Evolutionary conservation across 2,888 invertebrate species (phyloP).

Genomic region (Polydrusus cervinus): DNA sequence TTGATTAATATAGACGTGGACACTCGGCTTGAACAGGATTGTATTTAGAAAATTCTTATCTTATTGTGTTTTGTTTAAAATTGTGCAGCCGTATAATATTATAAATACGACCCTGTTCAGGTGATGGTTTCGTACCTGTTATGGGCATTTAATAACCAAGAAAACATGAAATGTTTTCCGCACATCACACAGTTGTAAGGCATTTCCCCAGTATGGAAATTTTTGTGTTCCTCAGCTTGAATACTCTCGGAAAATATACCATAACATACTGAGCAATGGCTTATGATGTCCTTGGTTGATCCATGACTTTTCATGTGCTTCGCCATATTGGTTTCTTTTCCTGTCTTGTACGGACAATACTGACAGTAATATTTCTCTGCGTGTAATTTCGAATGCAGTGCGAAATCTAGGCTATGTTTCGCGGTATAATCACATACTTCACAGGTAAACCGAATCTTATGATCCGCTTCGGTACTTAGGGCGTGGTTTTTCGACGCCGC

Average conservation of each 20-base stretch:
- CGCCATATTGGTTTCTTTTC: slow-evolving; percentile 56
- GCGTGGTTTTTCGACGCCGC: slow-evolving; percentile 58
- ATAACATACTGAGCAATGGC: slow-evolving; percentile 56
- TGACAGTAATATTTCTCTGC: slow-evolving; percentile 65
- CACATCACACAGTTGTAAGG: slow-evolving; percentile 71
- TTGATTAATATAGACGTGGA: too few relatives aligned
- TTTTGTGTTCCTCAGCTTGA: slow-evolving; percentile 63
- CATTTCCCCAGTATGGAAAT: slow-evolving; percentile 66
- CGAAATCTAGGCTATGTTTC: slow-evolving; percentile 66
- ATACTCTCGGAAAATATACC: slow-evolving; percentile 55
- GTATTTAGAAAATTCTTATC: too few relatives aligned
- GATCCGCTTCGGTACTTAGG: slow-evolving; percentile 60
- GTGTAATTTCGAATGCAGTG: slow-evolving; percentile 65
- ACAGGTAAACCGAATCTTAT: slow-evolving; percentile 67
- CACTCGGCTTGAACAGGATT: too few relatives aligned
- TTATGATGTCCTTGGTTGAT: slow-evolving; percentile 42
- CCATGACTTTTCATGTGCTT: slow-evolving; percentile 59
- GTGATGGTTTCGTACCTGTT: slow-evolving; percentile 46
- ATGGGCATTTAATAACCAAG: slow-evolving; percentile 70
- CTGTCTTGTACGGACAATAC: slow-evolving; percentile 64
- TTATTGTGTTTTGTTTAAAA: too few relatives aligned
- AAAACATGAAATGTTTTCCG: slow-evolving; percentile 66
- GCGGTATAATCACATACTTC: slow-evolving; percentile 74
- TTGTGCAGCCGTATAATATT: too few relatives aligned
- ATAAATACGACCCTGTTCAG: too few relatives aligned